phyloP scores from a whole-genome alignment of 2,888 invertebrate species.

The Dioctria linearis region DNA sequence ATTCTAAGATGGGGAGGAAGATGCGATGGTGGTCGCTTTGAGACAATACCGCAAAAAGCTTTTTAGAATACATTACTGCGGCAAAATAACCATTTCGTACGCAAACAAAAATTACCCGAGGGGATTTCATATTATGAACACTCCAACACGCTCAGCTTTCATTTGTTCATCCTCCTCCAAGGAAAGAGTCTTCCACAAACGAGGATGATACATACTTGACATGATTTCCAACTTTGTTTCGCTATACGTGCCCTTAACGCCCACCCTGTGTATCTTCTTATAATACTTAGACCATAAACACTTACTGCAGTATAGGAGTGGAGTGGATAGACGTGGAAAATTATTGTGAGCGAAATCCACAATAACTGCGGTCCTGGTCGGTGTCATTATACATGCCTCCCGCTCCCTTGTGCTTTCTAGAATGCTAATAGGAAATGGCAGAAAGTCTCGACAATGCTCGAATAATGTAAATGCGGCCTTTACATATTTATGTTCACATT shows the following conservation, averaged over 20 bases:
- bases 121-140: conserved; percentile 60
- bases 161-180: conserved; percentile 56
- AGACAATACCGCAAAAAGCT: conserved; percentile 59
- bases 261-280: conserved; percentile 30
- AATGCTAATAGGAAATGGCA: conserved; percentile 30
- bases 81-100: conserved; percentile 61
- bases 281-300: conserved; percentile 43
- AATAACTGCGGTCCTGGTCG: background rate
- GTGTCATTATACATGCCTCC: background rate
- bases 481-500: conserved; percentile 45
- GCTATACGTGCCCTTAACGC: conserved; percentile 43
- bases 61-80: conserved; percentile 59
- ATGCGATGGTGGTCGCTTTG: conserved; percentile 53
- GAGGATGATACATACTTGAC: conserved; percentile 56
- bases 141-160: conserved; percentile 61
- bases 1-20: conserved; percentile 35
- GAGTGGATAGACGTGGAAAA: conserved; percentile 40
- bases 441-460: conserved; percentile 27
- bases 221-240: conserved; percentile 57
- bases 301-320: conserved; percentile 23
- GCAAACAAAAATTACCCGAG: conserved; percentile 61
- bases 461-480: conserved; percentile 34
- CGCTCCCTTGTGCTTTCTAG: background rate
- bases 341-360: background rate
- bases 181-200: conserved; percentile 6